Conservation (phyloP, 2,888 invertebrate genomes). For the Yponomeuta malinellus region DNA sequence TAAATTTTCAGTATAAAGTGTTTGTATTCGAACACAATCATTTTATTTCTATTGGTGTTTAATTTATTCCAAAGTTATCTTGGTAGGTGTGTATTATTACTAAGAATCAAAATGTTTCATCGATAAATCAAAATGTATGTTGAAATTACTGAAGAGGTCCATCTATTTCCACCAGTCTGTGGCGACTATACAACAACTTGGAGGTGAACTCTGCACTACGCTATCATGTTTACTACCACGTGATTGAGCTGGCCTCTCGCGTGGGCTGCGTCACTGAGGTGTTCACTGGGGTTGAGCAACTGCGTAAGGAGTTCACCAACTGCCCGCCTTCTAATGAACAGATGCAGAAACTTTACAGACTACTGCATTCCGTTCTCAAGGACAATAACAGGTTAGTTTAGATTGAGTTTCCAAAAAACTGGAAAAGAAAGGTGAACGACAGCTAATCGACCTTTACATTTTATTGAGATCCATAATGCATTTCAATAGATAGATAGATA, state of each 20-base stretch:
- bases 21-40: background rate
- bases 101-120: no score
- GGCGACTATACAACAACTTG: slow-evolving; percentile 94
- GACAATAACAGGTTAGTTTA: slow-evolving; percentile 85
- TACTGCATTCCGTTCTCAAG: slow-evolving; percentile 91
- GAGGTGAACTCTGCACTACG: slow-evolving; percentile 88
- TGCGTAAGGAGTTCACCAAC: slow-evolving; percentile 86
- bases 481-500: no score
- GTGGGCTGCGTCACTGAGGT: slow-evolving; percentile 91
- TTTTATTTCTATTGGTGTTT: background rate
- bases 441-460: no score
- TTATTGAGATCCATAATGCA: no score
- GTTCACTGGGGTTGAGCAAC: slow-evolving; percentile 88
- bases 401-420: background rate
- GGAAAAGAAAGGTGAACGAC: no score
- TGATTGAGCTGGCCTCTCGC: slow-evolving; percentile 91
- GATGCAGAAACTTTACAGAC: slow-evolving; percentile 91
- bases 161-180: slow-evolving; percentile 77
- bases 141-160: background rate
- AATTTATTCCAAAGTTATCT: no score
- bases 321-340: slow-evolving; percentile 91
- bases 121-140: no score
- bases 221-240: slow-evolving; percentile 94
- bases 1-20: no score
- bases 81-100: no score